phyloP scores from a whole-genome alignment of 2,888 invertebrate genomes.

The Rotaria socialis region DNA sequence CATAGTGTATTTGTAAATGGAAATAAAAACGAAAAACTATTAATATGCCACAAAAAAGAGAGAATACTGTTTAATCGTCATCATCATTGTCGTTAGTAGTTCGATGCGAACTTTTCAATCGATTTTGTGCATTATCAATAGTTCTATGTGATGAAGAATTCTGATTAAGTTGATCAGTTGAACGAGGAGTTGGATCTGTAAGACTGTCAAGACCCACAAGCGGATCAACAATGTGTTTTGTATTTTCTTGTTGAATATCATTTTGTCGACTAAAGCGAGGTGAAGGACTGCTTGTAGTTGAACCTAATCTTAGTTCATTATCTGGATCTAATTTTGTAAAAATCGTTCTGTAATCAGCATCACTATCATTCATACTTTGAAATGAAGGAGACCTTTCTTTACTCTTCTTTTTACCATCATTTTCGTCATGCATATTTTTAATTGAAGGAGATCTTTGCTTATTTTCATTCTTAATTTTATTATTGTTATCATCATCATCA shows the following conservation, averaged over 20 bases:
- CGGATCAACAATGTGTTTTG: neutral
- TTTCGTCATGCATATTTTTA: neutral
- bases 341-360: neutral
- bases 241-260: neutral
- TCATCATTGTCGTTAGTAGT: neutral
- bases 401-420: too few relatives aligned
- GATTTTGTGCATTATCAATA: neutral
- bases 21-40: neutral
- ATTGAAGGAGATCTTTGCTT: neutral
- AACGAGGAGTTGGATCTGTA: neutral
- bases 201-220: neutral
- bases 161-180: neutral
- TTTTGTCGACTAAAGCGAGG: neutral
- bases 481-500: too few relatives aligned
- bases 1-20: neutral
- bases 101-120: neutral
- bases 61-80: neutral
- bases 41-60: neutral
- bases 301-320: neutral
- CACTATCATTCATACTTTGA: neutral
- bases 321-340: neutral
- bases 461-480: too few relatives aligned
- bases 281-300: neutral
- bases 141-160: neutral
- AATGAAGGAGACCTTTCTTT: neutral